These are phyloP conservation scores for Pongo pygmaeus DNA, from an alignment of 2,113 vertebrate species.

Conservation along the genomic window DNA sequence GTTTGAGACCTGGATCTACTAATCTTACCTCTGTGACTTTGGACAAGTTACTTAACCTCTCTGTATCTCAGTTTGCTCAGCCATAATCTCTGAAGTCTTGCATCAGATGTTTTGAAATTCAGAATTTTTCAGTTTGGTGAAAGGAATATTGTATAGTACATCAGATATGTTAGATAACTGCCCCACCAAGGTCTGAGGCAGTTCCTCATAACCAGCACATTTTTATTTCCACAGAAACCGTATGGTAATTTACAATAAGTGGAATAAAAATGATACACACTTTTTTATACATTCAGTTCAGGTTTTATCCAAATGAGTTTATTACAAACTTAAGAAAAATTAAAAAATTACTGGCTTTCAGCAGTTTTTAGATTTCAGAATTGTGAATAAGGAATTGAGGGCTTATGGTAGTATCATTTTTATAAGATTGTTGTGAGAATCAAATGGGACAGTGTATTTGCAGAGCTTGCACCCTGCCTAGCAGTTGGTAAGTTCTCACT, in stretches of 20 bases:
- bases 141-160: background rate
- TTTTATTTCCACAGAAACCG: background rate
- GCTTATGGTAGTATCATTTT: background rate
- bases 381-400: background rate
- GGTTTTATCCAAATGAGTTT: slow-evolving; percentile 25
- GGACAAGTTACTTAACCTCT: background rate
- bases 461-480: background rate
- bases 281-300: background rate
- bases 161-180: background rate
- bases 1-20: background rate
- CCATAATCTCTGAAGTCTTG: background rate
- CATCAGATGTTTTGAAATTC: slow-evolving; percentile 27
- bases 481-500: background rate
- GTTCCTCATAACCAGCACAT: background rate
- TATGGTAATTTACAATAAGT: background rate
- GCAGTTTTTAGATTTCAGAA: background rate
- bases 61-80: background rate
- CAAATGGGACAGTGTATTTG: background rate
- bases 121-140: background rate
- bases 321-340: slow-evolving; percentile 1
- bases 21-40: background rate
- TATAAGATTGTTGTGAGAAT: background rate
- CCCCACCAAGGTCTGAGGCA: background rate
- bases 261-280: background rate
- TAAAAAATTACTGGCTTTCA: background rate